These are phyloP conservation scores for Cyanoderma ruficeps DNA, from an alignment of 2,113 vertebrate genomes.

Conservation along the genomic window DNA sequence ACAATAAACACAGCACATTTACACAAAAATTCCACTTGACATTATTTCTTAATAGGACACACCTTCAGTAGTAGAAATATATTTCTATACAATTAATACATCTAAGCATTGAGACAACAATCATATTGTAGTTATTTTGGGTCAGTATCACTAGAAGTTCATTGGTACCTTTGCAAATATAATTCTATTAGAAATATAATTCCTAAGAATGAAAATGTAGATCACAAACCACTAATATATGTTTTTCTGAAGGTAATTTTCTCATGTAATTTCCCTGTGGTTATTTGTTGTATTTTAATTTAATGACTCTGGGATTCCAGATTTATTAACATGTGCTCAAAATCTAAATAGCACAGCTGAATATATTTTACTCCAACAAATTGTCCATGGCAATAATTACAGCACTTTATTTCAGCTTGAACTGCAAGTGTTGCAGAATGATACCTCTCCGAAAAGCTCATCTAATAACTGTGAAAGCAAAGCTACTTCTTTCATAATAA, in stretches of 20 bases:
- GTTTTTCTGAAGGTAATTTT: background rate
- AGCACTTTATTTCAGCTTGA: slow-evolving; percentile 4
- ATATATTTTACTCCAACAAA: slow-evolving; percentile 9
- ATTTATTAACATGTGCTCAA: background rate
- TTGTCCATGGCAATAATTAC: background rate
- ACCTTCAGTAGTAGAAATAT: background rate
- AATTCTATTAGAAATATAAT: background rate
- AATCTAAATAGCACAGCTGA: background rate
- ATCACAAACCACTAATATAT: background rate
- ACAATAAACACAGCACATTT: background rate
- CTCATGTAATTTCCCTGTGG: background rate
- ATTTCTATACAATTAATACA: background rate
- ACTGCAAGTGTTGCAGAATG: background rate
- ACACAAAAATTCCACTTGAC: background rate
- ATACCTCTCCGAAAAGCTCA: background rate
- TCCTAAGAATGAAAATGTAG: background rate
- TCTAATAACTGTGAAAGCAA: background rate
- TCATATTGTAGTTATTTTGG: background rate
- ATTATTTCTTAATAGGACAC: background rate
- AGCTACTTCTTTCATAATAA: background rate
- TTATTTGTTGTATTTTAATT: background rate
- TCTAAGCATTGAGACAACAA: background rate
- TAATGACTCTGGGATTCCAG: background rate
- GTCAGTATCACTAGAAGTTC: background rate
- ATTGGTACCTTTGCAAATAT: background rate